Base-by-base conservation (phyloP, 1,140 invertebrate genomes). In the Neocloeon triangulifer region DNA sequence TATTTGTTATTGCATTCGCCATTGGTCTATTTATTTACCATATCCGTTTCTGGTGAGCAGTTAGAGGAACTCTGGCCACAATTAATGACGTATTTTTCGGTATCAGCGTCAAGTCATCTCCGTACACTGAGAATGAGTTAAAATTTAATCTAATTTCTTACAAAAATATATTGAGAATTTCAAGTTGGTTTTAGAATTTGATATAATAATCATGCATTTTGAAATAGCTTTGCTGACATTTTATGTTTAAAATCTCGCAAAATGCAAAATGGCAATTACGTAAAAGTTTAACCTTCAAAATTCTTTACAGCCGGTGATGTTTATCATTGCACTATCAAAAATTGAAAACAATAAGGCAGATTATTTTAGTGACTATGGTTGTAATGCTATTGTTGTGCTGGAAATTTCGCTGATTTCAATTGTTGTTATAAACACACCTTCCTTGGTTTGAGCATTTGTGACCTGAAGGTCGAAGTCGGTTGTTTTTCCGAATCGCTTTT, bases 81-180 rank as follows among this genome's bases (percentile, higher is more conserved):
- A 95, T 76, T n/a, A 97, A 65, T 22, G 89, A 94, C 32, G 89
- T 88, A 53, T 97, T 97, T 57, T 94, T 92, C 12, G 89, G 84
- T 46, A 97, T 92, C 36, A 95, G 60, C 12, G 73, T 69, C 44
- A 69, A 71, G 45, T 92, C 81, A 60, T 92, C 79, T 17, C 69
- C 67, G 56, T 94, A 94, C 46, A 85, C 86, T 94, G 54, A 27
- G 70, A 70, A n/a, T n/a, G n/a, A n/a, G n/a, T n/a, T n/a, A n/a
- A n/a, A n/a, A n/a, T n/a, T n/a, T n/a, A n/a, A n/a, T n/a, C n/a
- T n/a, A n/a, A n/a, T n/a, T n/a, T n/a, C n/a, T n/a, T n/a, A n/a
- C n/a, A n/a, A n/a, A n/a, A n/a, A n/a, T n/a, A n/a, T n/a, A n/a
- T n/a, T n/a, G n/a, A n/a, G n/a, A n/a, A n/a, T n/a, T n/a, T n/a